phyloP scores from a whole-genome alignment of 2,113 vertebrate species.

The Nanorana parkeri region DNA sequence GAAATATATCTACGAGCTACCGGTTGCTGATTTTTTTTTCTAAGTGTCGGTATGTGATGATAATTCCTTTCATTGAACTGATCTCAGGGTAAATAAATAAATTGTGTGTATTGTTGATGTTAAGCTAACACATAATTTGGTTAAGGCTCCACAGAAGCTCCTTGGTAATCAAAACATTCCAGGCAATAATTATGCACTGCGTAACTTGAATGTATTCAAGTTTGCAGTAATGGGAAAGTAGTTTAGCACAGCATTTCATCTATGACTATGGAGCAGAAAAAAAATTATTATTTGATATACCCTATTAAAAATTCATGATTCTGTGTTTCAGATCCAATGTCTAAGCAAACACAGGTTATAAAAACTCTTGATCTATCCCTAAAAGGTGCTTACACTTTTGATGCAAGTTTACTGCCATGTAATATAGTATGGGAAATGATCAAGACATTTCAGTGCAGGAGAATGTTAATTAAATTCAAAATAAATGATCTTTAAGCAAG shows the following conservation, averaged over 20 bases:
- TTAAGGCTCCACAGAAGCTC: constrained; percentile 28
- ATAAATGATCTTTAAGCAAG: too few species aligned
- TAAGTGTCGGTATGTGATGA: constrained; percentile 19
- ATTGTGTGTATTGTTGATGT: constrained; percentile 34
- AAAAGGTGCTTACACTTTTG: background rate
- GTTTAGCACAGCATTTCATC: constrained; percentile 23
- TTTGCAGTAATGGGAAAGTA: constrained; percentile 24
- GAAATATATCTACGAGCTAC: constrained; percentile 29
- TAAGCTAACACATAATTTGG: constrained; percentile 46
- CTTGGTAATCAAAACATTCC: constrained; percentile 43
- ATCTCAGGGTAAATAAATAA: constrained; percentile 24
- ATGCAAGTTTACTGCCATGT: background rate
- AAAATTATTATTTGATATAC: constrained; percentile 25
- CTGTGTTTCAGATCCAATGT: background rate
- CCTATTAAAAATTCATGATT: constrained; percentile 41
- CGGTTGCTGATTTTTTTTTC: constrained; percentile 4
- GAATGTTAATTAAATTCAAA: background rate
- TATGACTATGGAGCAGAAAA: constrained; percentile 12
- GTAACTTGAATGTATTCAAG: constrained; percentile 21
- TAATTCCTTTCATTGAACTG: constrained; percentile 45
- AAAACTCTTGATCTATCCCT: background rate
- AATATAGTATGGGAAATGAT: background rate
- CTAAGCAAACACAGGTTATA: background rate
- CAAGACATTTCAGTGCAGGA: background rate
- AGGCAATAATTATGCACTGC: constrained; percentile 27